Conservation (phyloP, 2,797 vertebrate genomes). For the Nannoperca obscura region DNA sequence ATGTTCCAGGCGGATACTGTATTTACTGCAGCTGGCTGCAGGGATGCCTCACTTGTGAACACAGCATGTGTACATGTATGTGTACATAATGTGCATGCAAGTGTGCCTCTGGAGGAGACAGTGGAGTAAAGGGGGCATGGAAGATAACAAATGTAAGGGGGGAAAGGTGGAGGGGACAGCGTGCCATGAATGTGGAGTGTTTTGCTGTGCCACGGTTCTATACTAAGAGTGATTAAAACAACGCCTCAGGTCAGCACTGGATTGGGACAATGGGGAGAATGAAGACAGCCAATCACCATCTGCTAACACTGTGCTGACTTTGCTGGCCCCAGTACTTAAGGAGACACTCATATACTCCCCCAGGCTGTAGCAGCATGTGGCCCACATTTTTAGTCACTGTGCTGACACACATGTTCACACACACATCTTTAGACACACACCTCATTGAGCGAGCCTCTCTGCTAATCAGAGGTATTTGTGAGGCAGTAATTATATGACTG, state of each 20-base stretch:
- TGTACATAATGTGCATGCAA: slow-evolving; percentile 22
- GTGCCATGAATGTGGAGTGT: slow-evolving; percentile 36
- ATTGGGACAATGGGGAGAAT: slow-evolving; percentile 64
- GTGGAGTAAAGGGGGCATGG: not conserved
- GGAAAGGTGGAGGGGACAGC: slow-evolving; percentile 26
- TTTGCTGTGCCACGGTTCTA: slow-evolving; percentile 21
- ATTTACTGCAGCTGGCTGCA: slow-evolving; percentile 54
- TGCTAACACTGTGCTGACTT: slow-evolving; percentile 70
- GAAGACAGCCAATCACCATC: slow-evolving; percentile 69
- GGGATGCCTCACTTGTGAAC: slow-evolving; percentile 16
- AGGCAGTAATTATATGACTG: slow-evolving; percentile 25
- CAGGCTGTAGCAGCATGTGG: slow-evolving; percentile 49
- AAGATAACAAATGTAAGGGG: slow-evolving; percentile 26
- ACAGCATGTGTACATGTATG: slow-evolving; percentile 10
- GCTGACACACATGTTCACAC: slow-evolving; percentile 25
- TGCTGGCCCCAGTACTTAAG: slow-evolving; percentile 67
- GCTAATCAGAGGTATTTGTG: slow-evolving; percentile 51
- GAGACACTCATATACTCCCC: slow-evolving; percentile 60
- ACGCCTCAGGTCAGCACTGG: slow-evolving; percentile 69
- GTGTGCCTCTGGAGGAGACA: slow-evolving; percentile 9
- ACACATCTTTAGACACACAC: slow-evolving; percentile 37
- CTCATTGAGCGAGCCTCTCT: slow-evolving; percentile 31
- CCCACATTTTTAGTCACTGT: slow-evolving; percentile 54
- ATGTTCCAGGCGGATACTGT: slow-evolving; percentile 32
- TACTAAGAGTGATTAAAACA: slow-evolving; percentile 80